phyloP scores from a whole-genome alignment of 2,888 invertebrate species.

The Tetragonula carbonaria region DNA sequence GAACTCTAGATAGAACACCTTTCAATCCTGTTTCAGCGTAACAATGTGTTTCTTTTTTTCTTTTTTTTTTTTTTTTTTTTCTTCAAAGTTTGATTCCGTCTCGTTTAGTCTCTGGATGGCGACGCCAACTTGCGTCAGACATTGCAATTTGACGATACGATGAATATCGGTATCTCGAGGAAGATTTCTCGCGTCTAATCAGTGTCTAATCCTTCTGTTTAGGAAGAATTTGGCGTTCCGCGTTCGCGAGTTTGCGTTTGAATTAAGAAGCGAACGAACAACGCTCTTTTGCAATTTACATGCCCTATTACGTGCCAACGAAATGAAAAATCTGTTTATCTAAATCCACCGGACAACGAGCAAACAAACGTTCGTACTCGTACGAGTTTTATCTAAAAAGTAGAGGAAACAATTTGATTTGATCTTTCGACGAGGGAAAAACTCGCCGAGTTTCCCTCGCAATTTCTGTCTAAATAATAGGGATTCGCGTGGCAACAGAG shows the following conservation, averaged over 20 bases:
- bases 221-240: background rate
- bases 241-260: background rate
- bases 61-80: background rate
- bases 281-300: background rate
- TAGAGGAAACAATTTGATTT: background rate
- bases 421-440: no score
- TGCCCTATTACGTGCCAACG: no score
- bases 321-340: background rate
- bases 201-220: background rate
- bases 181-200: background rate
- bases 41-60: no score
- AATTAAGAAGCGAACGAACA: background rate
- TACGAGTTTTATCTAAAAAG: background rate
- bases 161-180: background rate
- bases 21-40: background rate
- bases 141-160: background rate
- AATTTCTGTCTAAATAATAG: no score
- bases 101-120: background rate
- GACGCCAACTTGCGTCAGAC: background rate
- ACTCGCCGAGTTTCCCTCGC: no score
- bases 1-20: background rate
- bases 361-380: background rate
- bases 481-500: no score
- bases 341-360: background rate
- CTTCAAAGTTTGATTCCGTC: background rate